Base-by-base conservation (phyloP, 2,797 vertebrate genomes). In the Triplophysa yarkandensis region DNA sequence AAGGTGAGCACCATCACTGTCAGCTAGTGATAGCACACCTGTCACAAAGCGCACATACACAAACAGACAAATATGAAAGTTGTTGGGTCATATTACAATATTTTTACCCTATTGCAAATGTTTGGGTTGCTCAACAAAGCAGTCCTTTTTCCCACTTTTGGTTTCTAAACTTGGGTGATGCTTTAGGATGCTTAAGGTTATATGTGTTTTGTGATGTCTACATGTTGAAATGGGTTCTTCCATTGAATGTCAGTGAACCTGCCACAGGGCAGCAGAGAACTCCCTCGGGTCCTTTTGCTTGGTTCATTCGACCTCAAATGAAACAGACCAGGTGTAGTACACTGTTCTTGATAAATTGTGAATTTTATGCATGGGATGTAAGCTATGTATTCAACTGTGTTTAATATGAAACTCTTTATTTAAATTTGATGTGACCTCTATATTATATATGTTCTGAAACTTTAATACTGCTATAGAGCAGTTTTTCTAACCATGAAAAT, bases 1-100 rank as follows among this genome's bases (percentile, higher is more conserved):
- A 36, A 66, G 52, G 50, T 52, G 67, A 77, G 32, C 36, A 65
- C 55, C 14, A 17, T 36, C 10, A 62, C 30, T 64, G 25, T 60
- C 17, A 13, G 54, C 13, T 64, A 71, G 25, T 10, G 71, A 66
- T 27, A 44, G 64, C 68, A 72, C 72, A 78, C 76, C 78, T 78
- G 76, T 36, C 58, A 48, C 23, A 21, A 39, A 43, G 19, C 19
- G 19, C 3, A 13, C 63, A 44, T 48, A 62, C 34, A 73, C 30
- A 68, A 2, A 43, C 19, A 57, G 36, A n/a, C 27, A n/a, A n/a
- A 62, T 48, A 32, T 69, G 16, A 30, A 62, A 78, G 36, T n/a
- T 61, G 39, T 28, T 68, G 34, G 36, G 1, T 58, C 32, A 3
- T 54, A 27, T 58, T 55, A 50, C 60, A 70, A 8, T 34, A 1